Percentiles rank a stretch among this genome's conserved stretches.
Conservation (phyloP, 2,888 invertebrate species). For the Villa cingulata region DNA sequence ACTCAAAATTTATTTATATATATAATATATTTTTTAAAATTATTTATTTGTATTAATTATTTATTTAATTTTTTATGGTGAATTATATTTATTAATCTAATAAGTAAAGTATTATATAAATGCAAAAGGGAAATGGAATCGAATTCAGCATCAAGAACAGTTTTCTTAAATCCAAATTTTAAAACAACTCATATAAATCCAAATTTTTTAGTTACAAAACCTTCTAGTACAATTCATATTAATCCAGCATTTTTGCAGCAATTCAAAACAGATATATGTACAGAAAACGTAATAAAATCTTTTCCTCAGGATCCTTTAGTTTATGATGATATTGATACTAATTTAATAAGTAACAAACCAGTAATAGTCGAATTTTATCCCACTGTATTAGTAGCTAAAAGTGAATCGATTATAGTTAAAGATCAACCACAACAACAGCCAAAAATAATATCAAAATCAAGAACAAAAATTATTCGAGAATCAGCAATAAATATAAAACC, state of each 20-base stretch:
- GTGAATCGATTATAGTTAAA: too few species aligned
- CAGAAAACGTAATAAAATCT: neutral
- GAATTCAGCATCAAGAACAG: conserved; percentile 18
- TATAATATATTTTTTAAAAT: too few species aligned
- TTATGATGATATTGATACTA: neutral
- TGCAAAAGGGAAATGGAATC: conserved; percentile 3
- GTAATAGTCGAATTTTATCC: too few species aligned
- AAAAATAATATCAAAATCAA: conserved; percentile 29
- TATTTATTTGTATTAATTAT: too few species aligned
- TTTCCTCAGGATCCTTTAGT: neutral
- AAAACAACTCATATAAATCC: conserved; percentile 33
- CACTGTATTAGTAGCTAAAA: too few species aligned
- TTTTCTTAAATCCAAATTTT: conserved; percentile 34
- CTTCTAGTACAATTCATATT: conserved; percentile 32
- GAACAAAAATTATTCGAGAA: conserved; percentile 30
- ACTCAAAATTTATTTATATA: too few species aligned
- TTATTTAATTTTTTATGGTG: too few species aligned
- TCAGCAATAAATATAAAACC: conserved; percentile 9
- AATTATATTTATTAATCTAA: neutral
- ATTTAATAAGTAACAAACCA: too few species aligned
- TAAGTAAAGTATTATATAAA: too few species aligned
- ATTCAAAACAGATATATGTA: neutral
- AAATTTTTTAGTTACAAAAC: conserved; percentile 23
- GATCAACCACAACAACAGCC: conserved; percentile 6
- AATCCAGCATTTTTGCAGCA: conserved; percentile 37